A percentile compares a stretch with the other conserved stretches of the same genome.
Evolutionary conservation across 2,888 invertebrate species (phyloP).

Genomic region (Toxonevra muliebris): DNA sequence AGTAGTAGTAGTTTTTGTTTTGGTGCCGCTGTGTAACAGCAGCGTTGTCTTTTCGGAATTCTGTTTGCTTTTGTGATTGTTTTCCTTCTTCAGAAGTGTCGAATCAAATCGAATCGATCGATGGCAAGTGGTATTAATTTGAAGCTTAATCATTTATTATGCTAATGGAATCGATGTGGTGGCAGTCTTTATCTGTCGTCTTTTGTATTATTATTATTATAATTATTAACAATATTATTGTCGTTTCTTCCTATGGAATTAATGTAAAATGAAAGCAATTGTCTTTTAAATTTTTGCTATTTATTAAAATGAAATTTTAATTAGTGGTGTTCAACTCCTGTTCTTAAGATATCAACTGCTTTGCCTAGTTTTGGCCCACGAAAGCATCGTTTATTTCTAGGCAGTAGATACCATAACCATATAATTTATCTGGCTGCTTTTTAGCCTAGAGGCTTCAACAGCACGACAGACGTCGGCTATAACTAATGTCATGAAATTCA

Average conservation of each 20-base stretch:
- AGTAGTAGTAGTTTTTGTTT: conserved; percentile 43
- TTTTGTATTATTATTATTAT: neutral
- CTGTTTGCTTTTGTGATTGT: neutral
- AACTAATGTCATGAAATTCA: too few species aligned
- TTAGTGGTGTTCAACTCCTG: neutral
- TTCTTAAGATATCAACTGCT: neutral
- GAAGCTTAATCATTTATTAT: conserved; percentile 17
- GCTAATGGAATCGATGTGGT: too few species aligned
- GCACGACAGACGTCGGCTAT: neutral
- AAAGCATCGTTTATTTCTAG: neutral
- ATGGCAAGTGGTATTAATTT: conserved; percentile 6
- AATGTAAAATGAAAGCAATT: neutral
- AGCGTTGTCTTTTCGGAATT: neutral
- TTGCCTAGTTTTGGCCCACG: neutral
- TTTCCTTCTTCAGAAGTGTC: neutral
- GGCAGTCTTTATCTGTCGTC: neutral
- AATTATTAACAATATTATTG: neutral
- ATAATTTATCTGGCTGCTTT: neutral
- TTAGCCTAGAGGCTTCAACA: neutral
- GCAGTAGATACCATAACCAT: neutral
- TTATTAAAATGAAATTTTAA: neutral
- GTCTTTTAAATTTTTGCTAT: neutral
- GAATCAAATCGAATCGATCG: too few species aligned
- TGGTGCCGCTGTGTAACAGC: conserved; percentile 31
- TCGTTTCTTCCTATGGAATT: neutral